These are phyloP conservation scores for Seriola dumerili DNA, from an alignment of 2,113 vertebrate species.

Conservation along the genomic window DNA sequence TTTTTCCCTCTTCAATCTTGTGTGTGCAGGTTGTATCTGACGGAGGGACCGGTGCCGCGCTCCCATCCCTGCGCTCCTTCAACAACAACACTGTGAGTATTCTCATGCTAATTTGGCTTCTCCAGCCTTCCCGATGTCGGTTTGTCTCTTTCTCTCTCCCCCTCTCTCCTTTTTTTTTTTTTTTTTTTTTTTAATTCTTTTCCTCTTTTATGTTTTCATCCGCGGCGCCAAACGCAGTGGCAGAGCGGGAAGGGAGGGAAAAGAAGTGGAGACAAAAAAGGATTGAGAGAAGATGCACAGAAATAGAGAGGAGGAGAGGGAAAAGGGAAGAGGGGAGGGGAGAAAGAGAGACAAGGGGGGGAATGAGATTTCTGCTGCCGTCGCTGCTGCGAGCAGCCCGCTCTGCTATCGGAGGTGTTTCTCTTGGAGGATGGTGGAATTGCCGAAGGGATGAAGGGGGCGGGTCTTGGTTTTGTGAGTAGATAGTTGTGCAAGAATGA, in stretches of 20 bases:
- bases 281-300: slow-evolving; percentile 57
- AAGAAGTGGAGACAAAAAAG: slow-evolving; percentile 61
- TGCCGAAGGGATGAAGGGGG: slow-evolving; percentile 70
- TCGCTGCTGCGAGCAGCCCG: slow-evolving; percentile 33
- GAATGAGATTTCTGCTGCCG: slow-evolving; percentile 19
- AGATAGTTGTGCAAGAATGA: slow-evolving; percentile 72
- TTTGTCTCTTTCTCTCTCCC: slow-evolving; percentile 40
- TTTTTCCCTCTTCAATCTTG: slow-evolving; percentile 72
- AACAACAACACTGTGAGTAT: slow-evolving; percentile 81
- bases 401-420: slow-evolving; percentile 64
- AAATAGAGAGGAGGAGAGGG: slow-evolving; percentile 41
- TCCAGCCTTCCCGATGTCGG: slow-evolving; percentile 39
- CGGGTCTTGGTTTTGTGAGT: slow-evolving; percentile 72
- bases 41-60: slow-evolving; percentile 75
- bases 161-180: neutral
- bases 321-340: slow-evolving; percentile 23
- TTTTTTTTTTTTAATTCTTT: slow-evolving; percentile 32
- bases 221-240: slow-evolving; percentile 35
- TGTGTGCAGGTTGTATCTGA: slow-evolving; percentile 81
- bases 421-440: slow-evolving; percentile 70
- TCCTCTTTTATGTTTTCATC: slow-evolving; percentile 62
- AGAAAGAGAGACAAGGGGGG: neutral
- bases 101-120: slow-evolving; percentile 70
- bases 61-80: slow-evolving; percentile 65
- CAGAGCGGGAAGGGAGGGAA: slow-evolving; percentile 44